A percentile compares a stretch with the other conserved stretches of the same genome.
Conservation (phyloP, 2,113 vertebrate species). For the Colistium nudipinnis region DNA sequence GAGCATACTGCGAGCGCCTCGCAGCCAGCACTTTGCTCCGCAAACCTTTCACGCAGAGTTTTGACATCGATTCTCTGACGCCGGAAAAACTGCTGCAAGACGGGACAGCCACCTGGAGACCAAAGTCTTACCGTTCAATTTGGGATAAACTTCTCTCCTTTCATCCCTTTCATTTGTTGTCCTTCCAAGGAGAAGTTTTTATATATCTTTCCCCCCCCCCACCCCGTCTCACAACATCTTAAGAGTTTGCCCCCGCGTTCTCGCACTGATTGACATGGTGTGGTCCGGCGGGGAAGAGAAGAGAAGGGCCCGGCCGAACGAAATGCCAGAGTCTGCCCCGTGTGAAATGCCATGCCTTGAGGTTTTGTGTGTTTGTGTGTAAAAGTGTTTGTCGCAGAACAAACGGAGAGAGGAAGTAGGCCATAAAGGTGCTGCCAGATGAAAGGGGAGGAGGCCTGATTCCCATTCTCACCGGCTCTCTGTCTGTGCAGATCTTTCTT, state of each 20-base stretch:
- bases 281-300: slow-evolving; percentile 55
- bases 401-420: slow-evolving; percentile 77
- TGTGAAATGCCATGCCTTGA: slow-evolving; percentile 63
- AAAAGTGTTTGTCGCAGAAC: slow-evolving; percentile 60
- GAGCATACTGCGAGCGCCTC: slow-evolving; percentile 28
- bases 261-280: slow-evolving; percentile 51
- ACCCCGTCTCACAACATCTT: slow-evolving; percentile 30
- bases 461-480: slow-evolving; percentile 29
- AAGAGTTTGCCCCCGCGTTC: slow-evolving; percentile 25
- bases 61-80: slow-evolving; percentile 55
- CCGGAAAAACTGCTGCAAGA: slow-evolving; percentile 28
- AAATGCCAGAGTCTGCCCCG: slow-evolving; percentile 47
- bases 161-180: slow-evolving; percentile 28
- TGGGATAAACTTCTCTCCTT: slow-evolving; percentile 40
- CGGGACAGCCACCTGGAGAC: slow-evolving; percentile 12
- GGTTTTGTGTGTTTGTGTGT: slow-evolving; percentile 54
- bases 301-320: slow-evolving; percentile 33
- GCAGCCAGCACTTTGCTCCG: slow-evolving; percentile 42
- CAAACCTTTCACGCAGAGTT: slow-evolving; percentile 50
- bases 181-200: slow-evolving; percentile 16
- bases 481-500: slow-evolving; percentile 3
- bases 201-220: slow-evolving; percentile 19
- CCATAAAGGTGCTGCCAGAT: slow-evolving; percentile 74
- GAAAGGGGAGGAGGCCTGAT: slow-evolving; percentile 56
- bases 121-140: slow-evolving; percentile 36